These are phyloP conservation scores for Anthrax anthrax DNA, from an alignment of 2,888 invertebrate species.

Conservation along the genomic window DNA sequence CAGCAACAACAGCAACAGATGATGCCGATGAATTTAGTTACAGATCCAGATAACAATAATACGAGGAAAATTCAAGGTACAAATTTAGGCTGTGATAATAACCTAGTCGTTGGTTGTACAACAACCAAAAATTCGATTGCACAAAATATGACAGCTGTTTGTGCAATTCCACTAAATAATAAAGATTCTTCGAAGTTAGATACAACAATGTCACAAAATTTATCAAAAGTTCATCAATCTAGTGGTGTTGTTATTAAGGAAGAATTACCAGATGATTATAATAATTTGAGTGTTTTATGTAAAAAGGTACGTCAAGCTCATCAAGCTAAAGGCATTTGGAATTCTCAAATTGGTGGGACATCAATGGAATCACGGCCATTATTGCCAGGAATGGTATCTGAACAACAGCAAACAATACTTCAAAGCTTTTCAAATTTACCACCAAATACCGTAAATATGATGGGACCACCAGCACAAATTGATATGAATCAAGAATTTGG, in stretches of 20 bases:
- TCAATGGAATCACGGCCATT: slow-evolving; percentile 1
- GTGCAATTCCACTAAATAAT: slow-evolving; percentile 1
- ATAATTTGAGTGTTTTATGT: slow-evolving; percentile 29
- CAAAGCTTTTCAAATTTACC: slow-evolving; percentile 10
- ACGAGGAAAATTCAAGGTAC: slow-evolving; percentile 13
- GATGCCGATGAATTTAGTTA: slow-evolving; percentile 30
- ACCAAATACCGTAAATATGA: slow-evolving; percentile 22
- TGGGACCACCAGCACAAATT: slow-evolving; percentile 35
- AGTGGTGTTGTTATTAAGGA: slow-evolving; percentile 21
- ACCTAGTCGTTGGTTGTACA: slow-evolving; percentile 13
- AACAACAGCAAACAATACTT: slow-evolving; percentile 9
- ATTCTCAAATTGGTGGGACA: not conserved
- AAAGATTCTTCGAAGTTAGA: not conserved
- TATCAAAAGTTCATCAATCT: slow-evolving; percentile 17
- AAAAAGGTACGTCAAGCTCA: slow-evolving; percentile 34
- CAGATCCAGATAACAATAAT: slow-evolving; percentile 17
- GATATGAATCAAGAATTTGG: slow-evolving; percentile 11
- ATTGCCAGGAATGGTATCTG: not conserved
- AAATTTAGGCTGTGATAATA: slow-evolving; percentile 15
- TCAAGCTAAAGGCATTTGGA: slow-evolving; percentile 31
- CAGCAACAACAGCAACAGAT: slow-evolving; percentile 21
- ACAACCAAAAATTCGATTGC: slow-evolving; percentile 9
- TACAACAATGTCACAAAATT: slow-evolving; percentile 23
- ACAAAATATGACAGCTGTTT: slow-evolving; percentile 8
- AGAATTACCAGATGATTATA: slow-evolving; percentile 27